Base-by-base conservation (phyloP, 2,888 invertebrate genomes). In the Augochlorella aurata region DNA sequence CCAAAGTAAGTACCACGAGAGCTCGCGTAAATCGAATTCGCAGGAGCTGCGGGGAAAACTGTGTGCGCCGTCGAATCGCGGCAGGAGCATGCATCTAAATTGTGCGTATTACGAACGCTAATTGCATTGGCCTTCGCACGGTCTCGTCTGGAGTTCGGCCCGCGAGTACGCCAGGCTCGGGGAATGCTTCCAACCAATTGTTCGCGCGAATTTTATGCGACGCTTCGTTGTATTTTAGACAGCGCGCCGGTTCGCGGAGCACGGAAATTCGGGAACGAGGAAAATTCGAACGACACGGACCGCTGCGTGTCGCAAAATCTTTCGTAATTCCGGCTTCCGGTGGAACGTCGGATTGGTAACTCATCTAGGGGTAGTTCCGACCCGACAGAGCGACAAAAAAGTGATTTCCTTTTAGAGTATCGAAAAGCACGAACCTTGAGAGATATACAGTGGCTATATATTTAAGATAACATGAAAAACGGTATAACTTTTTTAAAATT, bases 61-160 rank as follows among this genome's bases (percentile, higher is more conserved):
- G 58, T 61, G 21, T 49, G n/a, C 65, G n/a, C 38, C 38, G 65
- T 7, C 73, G 50, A 50, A 44, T 63, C 50, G 50, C 38, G 5
- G 49, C 44, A 49, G 47, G 24, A 65, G 44, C 38, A 38, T 72
- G 77, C 54, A 66, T 72, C 54, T 72, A 52, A 77, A 72, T 66
- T 66, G 50, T 65, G 45, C 44, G 65, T 65, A 72, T 65, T 72
- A 72, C 21, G 38, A 52, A 45, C 29, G 49, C 49, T 47, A 81
- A 78, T 75, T 63, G 77, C 72, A 24, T 74, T 45, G 52, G 24
- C 47, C 12, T 24, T 67, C 14, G 29, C 18, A 14, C 29, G 24
- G 24, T 58, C 45, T 58, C 45, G 29, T 21, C 44, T 14, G 18
- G 50, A 66, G 45, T 77, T 67, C 1, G 63, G 14, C 21, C 2